Base-by-base conservation (phyloP, 2,888 invertebrate species). In the Epirrhoe alternata region DNA sequence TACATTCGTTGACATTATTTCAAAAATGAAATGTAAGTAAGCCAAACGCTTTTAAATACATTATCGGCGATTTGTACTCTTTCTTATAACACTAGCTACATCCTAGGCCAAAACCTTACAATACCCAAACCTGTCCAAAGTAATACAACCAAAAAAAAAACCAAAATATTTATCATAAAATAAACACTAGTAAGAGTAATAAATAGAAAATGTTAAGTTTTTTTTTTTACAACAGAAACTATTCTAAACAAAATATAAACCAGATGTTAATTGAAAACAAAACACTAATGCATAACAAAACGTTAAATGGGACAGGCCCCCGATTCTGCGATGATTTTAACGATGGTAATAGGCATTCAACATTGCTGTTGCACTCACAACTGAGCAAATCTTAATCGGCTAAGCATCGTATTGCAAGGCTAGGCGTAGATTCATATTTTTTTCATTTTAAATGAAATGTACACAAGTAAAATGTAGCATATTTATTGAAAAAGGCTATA, bases 1-100 rank as follows among this genome's bases (percentile, higher is more conserved):
- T 94, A 93, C 92, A 93, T 94, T 94, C 94, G 94, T 93, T 94
- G 94, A 94, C 93, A 89, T 86, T 87, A 85, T 90, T 89, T 87
- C 87, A 86, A 87, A 89, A 91, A 88, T 89, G 88, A 90, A 90
- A 89, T 87, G 86, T 89, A 91, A 89, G 89, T 90, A 92, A 93
- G 92, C 91, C 90, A 92, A 90, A 91, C 86, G 82, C 82, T 84
- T 84, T 83, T 85, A 86, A 86, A 89, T 88, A 89, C 87, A 88
- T 84, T 88, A 88, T 86, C 89, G 87, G 90, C 88, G 86, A 89
- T 92, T 93, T 93, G 93, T 93, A 93, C 93, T 93, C 89, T 92
- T 89, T 90, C 92, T 92, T 93, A 93, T 87, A 89, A 86, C 83
- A 87, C 91, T 93, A 93, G 87, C 91, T 93, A 93, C 85, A 92